These are phyloP conservation scores for Gnathonemus echidnorhynchus DNA, from an alignment of 2,113 vertebrate species.

Conservation along the genomic window DNA sequence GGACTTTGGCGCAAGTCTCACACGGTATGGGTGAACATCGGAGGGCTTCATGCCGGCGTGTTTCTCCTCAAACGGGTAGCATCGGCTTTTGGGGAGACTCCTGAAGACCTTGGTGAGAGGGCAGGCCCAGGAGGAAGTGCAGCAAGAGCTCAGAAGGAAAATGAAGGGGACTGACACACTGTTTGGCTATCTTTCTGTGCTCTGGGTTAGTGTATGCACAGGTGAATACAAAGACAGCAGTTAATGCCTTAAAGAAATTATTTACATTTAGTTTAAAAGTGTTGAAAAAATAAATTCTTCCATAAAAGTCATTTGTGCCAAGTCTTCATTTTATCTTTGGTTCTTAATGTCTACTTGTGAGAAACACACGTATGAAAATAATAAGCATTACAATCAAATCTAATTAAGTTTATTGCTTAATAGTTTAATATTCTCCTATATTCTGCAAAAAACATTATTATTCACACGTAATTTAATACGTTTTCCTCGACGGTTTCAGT, in stretches of 20 bases:
- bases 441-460: background rate
- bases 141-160: slow-evolving; percentile 20
- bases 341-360: background rate
- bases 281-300: background rate
- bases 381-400: background rate
- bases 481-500: background rate
- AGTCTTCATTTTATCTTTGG: background rate
- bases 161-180: slow-evolving; percentile 25
- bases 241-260: background rate
- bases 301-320: background rate
- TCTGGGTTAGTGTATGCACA: background rate
- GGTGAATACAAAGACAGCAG: background rate
- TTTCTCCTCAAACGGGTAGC: slow-evolving; percentile 80
- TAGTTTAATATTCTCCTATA: background rate
- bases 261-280: background rate
- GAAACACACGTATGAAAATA: background rate
- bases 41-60: slow-evolving; percentile 88
- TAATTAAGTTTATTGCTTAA: background rate
- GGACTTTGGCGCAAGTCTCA: slow-evolving; percentile 80
- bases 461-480: background rate
- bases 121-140: slow-evolving; percentile 21
- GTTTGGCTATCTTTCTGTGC: background rate
- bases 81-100: slow-evolving; percentile 51
- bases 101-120: slow-evolving; percentile 53
- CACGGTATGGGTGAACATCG: slow-evolving; percentile 93